Evolutionary conservation across 2,113 vertebrate genomes (phyloP), one percentile per base, ranked within the genome.

Genomic region (Hemiprocne comata): DNA sequence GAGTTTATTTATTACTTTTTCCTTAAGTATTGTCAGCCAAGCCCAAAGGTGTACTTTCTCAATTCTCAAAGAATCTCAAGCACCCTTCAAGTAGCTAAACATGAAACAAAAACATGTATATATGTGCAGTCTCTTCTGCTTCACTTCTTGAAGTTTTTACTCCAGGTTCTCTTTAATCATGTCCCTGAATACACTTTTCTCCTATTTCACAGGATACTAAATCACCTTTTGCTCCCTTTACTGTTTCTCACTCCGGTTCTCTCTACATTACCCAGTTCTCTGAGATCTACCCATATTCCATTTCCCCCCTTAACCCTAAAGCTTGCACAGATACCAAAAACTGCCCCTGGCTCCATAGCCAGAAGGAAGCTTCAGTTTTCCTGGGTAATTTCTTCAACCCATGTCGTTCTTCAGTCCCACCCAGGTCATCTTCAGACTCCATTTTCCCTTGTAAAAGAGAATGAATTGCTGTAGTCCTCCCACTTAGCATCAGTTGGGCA

Each of bases 81-180:
- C 42, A 75, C 7, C 42, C 62, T 66, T 21, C 40, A 78, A 71
- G 21, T 13, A 87, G 36, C 26, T 66, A 6, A 53, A 54, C 0
- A 0, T 17, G 7, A 90, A 62, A 61, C 6, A 81, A 66, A 66
- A 70, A 4, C 8, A 29, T 1, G 3, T 44, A 48, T 17, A 3
- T 8, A 38, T 0, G 0, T 15, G 11, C 17, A 36, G 16, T 54
- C 13, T 34, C 24, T 67, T 51, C 44, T 61, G 23, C 17, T 73
- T 80, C 14, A 6, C 33, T 65, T 67, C 15, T 57, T 54, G 7
- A 72, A 33, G 18, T 65, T 83, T 62, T 20, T 38, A 38, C 13
- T 80, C 31, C 34, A 44, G 36, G 24, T 13, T 87, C 18, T 73
- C 40, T 61, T 73, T 17, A 26, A 1, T 23, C 18, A 62, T 17